A percentile compares a stretch with the other conserved stretches of the same genome.
phyloP scores from a whole-genome alignment of 2,797 vertebrate genomes.

The Cheirogaleus major region DNA sequence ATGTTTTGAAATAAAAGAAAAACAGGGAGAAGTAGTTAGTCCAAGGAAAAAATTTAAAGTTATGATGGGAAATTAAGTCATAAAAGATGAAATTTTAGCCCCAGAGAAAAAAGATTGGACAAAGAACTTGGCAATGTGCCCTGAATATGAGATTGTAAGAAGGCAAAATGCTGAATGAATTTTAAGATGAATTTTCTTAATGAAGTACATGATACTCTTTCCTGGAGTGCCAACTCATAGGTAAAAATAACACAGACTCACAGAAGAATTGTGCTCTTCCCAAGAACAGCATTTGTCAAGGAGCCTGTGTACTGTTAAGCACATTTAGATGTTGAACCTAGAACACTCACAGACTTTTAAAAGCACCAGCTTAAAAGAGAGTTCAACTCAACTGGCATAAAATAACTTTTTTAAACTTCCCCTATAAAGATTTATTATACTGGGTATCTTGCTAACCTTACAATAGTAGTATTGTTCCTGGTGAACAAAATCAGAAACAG shows the following conservation, averaged over 20 bases:
- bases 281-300: neutral
- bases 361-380: neutral
- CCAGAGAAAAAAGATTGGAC: neutral
- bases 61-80: neutral
- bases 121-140: slow-evolving; percentile 15
- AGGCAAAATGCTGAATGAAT: slow-evolving; percentile 30
- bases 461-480: neutral
- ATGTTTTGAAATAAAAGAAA: slow-evolving; percentile 25
- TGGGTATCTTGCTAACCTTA: neutral
- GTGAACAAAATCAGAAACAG: neutral
- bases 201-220: slow-evolving; percentile 32
- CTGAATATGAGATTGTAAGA: neutral
- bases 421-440: neutral
- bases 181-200: slow-evolving; percentile 52
- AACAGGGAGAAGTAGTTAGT: neutral
- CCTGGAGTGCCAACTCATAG: slow-evolving; percentile 33
- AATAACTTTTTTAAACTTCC: neutral
- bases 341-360: slow-evolving; percentile 3
- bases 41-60: neutral
- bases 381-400: neutral
- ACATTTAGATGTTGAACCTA: neutral
- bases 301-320: neutral
- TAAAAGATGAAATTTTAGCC: neutral
- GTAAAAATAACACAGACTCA: slow-evolving; percentile 57
- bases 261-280: neutral